Percentiles rank a stretch among this genome's conserved stretches.
Evolutionary conservation across 2,797 vertebrate species (phyloP).

Genomic region (Pipistrellus pygmaeus): DNA sequence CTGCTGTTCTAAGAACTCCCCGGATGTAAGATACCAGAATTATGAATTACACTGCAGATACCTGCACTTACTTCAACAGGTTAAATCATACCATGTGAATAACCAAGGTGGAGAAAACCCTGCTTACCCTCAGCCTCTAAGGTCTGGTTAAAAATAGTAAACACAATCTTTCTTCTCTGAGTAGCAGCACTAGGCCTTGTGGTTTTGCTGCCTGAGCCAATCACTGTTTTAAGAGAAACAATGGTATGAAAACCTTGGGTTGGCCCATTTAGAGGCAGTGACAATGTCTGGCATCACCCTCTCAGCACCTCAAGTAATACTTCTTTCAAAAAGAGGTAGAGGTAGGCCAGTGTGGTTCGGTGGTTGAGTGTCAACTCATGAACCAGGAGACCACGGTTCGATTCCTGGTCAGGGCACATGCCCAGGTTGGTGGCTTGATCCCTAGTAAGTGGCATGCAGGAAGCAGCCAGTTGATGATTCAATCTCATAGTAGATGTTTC

Average conservation of each 20-base stretch:
- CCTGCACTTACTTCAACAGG: neutral
- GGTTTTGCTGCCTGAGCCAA: neutral
- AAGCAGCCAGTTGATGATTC: neutral
- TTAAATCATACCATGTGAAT: neutral
- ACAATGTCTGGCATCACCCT: neutral
- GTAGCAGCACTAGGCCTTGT: neutral
- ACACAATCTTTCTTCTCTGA: neutral
- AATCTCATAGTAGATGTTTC: neutral
- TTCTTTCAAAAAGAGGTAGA: neutral
- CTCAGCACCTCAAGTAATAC: neutral
- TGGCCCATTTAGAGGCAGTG: neutral
- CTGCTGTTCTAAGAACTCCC: neutral
- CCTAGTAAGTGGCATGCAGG: neutral
- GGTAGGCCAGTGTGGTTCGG: no score
- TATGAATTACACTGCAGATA: neutral
- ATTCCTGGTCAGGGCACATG: neutral
- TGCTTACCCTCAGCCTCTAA: neutral
- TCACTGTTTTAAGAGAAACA: neutral
- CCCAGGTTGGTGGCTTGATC: neutral
- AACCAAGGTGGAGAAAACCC: neutral
- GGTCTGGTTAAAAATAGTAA: conserved; percentile 16
- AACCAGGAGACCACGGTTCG: neutral
- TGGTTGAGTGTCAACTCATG: no score
- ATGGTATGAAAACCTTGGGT: no score
- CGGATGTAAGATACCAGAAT: neutral